These are phyloP conservation scores for Iselma pallidipennis DNA, from an alignment of 2,888 invertebrate species.

Conservation along the genomic window DNA sequence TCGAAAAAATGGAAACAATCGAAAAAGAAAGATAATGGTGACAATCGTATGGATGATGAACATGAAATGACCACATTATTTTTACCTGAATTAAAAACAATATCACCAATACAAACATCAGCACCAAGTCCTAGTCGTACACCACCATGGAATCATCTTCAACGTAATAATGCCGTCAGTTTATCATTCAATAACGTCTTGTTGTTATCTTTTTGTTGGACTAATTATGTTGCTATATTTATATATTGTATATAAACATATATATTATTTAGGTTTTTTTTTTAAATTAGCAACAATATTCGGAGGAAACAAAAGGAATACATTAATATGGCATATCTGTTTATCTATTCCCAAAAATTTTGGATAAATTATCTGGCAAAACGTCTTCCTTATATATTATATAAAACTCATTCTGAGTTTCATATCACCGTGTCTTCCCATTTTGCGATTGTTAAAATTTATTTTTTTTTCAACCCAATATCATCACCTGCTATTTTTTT, in stretches of 20 bases:
- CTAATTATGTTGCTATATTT: constrained; percentile 30
- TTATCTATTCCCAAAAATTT: constrained; percentile 25
- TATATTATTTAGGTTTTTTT: constrained; percentile 19
- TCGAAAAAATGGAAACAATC: constrained; percentile 50
- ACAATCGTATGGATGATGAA: constrained; percentile 44
- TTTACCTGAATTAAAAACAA: constrained; percentile 44
- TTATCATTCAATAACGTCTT: constrained; percentile 9
- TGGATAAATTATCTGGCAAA: constrained; percentile 35
- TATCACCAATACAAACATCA: constrained; percentile 40
- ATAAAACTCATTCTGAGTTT: constrained; percentile 39
- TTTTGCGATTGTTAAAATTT: constrained; percentile 24
- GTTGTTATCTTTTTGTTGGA: constrained; percentile 12
- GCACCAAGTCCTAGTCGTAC: constrained; percentile 45
- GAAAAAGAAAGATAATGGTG: constrained; percentile 43
- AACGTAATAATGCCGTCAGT: constrained; percentile 34
- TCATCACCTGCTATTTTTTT: too few species aligned
- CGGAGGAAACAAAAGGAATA: constrained; percentile 35
- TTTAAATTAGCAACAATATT: constrained; percentile 21
- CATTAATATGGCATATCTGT: constrained; percentile 22
- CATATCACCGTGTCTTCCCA: constrained; percentile 49
- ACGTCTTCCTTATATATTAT: constrained; percentile 47
- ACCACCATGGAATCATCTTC: constrained; percentile 47
- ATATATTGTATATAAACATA: constrained; percentile 25
- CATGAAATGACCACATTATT: constrained; percentile 45
- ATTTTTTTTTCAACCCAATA: background rate